A percentile compares a stretch with the other conserved stretches of the same genome.
Evolutionary conservation across 2,888 invertebrate species (phyloP).

Genomic region (Andrena flavipes): DNA sequence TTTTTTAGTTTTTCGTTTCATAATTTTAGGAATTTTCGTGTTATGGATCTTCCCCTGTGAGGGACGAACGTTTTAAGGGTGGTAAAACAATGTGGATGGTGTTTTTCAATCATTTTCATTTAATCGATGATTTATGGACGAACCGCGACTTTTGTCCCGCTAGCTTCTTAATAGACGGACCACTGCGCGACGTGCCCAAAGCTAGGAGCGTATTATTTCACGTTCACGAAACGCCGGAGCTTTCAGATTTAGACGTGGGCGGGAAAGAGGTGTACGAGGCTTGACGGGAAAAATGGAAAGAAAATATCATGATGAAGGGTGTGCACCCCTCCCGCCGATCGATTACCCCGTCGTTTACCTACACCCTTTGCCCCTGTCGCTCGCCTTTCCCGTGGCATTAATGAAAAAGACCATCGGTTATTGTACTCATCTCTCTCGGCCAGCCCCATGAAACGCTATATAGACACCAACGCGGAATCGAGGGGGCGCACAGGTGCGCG

Average conservation of each 20-base stretch:
- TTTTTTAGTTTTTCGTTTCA: no score
- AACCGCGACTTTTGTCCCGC: no score
- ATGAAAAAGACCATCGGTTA: slow-evolving; percentile 62
- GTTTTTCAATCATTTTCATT: no score
- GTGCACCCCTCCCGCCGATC: slow-evolving; percentile 49
- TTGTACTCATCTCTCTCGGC: slow-evolving; percentile 46
- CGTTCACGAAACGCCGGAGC: slow-evolving; percentile 11
- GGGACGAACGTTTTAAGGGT: no score
- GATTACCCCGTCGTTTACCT: slow-evolving; percentile 63
- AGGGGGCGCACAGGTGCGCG: slow-evolving; percentile 50
- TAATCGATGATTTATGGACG: no score
- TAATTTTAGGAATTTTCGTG: no score
- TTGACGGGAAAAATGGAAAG: slow-evolving; percentile 57
- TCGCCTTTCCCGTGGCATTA: slow-evolving; percentile 55
- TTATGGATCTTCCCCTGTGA: no score
- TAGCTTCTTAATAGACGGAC: no score
- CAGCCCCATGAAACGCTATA: slow-evolving; percentile 33
- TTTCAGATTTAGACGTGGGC: slow-evolving; percentile 53
- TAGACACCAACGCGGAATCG: slow-evolving; percentile 49
- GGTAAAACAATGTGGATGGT: no score
- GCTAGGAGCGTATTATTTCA: not conserved
- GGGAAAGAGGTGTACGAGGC: slow-evolving; percentile 10
- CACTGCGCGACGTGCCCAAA: not conserved
- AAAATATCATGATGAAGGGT: slow-evolving; percentile 63
- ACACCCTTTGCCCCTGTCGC: slow-evolving; percentile 58